These are phyloP conservation scores for Melipona quadrifasciata DNA, from an alignment of 1,140 invertebrate species.

Conservation along the genomic window DNA sequence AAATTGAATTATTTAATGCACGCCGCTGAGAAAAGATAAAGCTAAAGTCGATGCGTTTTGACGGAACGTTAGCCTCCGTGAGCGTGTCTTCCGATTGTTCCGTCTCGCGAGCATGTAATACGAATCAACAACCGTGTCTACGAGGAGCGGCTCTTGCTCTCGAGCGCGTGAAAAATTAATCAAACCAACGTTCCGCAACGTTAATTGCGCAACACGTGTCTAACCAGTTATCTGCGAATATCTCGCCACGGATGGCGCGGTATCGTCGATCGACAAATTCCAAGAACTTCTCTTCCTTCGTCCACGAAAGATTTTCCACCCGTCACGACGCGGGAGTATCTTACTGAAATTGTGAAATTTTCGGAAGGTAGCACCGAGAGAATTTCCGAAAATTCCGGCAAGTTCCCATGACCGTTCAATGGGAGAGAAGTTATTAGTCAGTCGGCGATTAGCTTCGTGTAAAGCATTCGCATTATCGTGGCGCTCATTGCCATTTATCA, in stretches of 20 bases:
- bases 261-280: neutral
- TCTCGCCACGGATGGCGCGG: neutral
- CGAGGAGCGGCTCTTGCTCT: slow-evolving; percentile 66
- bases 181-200: slow-evolving; percentile 71
- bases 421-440: slow-evolving; percentile 61
- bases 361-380: neutral
- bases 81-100: slow-evolving; percentile 75
- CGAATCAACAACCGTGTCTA: slow-evolving; percentile 78
- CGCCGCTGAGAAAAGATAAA: neutral
- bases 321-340: neutral
- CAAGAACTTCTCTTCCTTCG: neutral
- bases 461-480: slow-evolving; percentile 55
- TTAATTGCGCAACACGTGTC: slow-evolving; percentile 62
- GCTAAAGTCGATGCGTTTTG: slow-evolving; percentile 55
- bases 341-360: too few species aligned
- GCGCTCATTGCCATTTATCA: slow-evolving; percentile 67
- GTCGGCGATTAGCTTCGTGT: slow-evolving; percentile 57
- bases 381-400: slow-evolving; percentile 26
- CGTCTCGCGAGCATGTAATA: slow-evolving; percentile 79
- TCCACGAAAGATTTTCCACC: too few species aligned
- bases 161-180: slow-evolving; percentile 78
- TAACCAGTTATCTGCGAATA: slow-evolving; percentile 27
- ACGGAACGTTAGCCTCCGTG: slow-evolving; percentile 62
- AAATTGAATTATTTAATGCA: too few species aligned
- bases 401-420: slow-evolving; percentile 59